Conservation (phyloP, 2,113 vertebrate species). For the Plestiodon gilberti region DNA sequence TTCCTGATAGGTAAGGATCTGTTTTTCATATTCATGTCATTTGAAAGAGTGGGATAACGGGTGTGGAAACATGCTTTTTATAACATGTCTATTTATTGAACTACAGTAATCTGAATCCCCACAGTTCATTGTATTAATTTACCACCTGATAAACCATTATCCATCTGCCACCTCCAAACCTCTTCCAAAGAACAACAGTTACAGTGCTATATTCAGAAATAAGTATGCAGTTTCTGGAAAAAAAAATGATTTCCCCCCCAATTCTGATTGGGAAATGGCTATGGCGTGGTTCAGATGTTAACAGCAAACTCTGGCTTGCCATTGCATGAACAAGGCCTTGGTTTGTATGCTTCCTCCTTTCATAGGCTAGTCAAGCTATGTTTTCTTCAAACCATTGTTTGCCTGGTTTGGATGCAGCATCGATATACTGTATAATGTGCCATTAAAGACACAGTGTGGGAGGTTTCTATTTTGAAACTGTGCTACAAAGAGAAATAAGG, state of each 20-base stretch:
- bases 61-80: neutral
- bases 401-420: neutral
- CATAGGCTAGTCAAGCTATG: too few species aligned
- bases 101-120: too few species aligned
- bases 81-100: neutral
- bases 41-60: neutral
- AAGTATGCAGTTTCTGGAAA: neutral
- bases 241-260: neutral
- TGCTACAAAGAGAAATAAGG: neutral
- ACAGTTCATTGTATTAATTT: neutral
- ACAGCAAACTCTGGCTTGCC: neutral
- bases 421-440: neutral
- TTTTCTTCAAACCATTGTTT: neutral
- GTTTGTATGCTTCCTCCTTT: neutral
- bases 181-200: neutral
- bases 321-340: neutral
- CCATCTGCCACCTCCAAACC: neutral
- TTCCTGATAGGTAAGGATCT: too few species aligned
- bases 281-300: neutral
- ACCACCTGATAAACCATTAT: neutral
- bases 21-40: too few species aligned
- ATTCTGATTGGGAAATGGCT: neutral
- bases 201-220: neutral
- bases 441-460: too few species aligned
- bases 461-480: neutral